phyloP scores from a whole-genome alignment of 2,888 invertebrate species.

The Polymixis lichenea region DNA sequence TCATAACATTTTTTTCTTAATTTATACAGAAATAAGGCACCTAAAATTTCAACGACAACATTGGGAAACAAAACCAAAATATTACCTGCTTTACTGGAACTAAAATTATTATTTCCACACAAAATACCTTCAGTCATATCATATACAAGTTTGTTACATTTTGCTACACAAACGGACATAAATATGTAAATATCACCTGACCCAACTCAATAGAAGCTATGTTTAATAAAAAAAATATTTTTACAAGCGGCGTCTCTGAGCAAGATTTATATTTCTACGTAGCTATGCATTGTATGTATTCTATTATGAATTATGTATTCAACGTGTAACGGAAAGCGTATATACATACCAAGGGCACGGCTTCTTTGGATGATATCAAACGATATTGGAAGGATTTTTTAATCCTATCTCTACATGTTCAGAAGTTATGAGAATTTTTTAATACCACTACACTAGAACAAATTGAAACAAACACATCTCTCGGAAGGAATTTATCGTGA shows the following conservation, averaged over 20 bases:
- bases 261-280: constrained; percentile 13
- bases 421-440: no score
- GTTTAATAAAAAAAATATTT: constrained; percentile 34
- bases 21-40: neutral
- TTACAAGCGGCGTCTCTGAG: constrained; percentile 3
- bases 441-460: no score
- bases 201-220: constrained; percentile 35
- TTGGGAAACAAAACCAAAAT: neutral
- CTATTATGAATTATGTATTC: no score
- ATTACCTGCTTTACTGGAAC: no score
- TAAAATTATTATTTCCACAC: neutral
- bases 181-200: constrained; percentile 49
- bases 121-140: constrained; percentile 12
- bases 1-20: no score
- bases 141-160: neutral
- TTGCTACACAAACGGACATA: constrained; percentile 18
- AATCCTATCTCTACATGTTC: no score
- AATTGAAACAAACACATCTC: no score
- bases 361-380: no score
- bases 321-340: no score
- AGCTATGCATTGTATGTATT: neutral
- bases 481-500: no score
- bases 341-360: no score
- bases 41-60: neutral
- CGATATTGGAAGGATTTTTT: no score